These are phyloP conservation scores for Lophius piscatorius DNA, from an alignment of 2,113 vertebrate genomes.

Conservation along the genomic window DNA sequence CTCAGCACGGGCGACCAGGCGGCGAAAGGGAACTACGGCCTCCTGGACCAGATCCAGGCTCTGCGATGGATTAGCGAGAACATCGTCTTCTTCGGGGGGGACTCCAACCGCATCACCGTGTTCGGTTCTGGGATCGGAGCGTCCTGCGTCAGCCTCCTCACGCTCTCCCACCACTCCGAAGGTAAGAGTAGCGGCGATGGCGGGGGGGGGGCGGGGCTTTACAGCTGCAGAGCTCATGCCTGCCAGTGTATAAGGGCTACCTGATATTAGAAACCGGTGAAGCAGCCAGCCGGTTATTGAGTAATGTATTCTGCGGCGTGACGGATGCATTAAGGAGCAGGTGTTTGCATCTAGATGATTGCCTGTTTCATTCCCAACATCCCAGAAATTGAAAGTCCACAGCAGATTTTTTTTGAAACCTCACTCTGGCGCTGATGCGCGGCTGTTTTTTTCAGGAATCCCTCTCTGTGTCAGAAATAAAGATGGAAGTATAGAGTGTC, in stretches of 20 bases:
- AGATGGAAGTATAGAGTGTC: constrained; percentile 21
- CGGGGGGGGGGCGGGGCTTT: constrained; percentile 13
- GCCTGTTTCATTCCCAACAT: constrained; percentile 23
- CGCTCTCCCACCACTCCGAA: constrained; percentile 98
- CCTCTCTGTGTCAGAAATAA: constrained; percentile 17
- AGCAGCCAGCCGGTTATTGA: constrained; percentile 38
- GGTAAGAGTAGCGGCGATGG: constrained; percentile 74
- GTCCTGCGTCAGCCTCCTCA: constrained; percentile 97
- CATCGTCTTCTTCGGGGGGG: constrained; percentile 97
- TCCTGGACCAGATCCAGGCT: constrained; percentile 98
- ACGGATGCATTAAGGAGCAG: constrained; percentile 33
- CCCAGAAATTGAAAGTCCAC: constrained; percentile 30
- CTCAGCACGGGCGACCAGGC: constrained; percentile 98
- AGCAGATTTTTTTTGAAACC: constrained; percentile 18
- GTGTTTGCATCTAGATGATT: constrained; percentile 57
- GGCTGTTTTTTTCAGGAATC: constrained; percentile 8
- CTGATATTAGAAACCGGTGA: constrained; percentile 38
- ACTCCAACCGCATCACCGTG: constrained; percentile 95
- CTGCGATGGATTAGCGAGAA: constrained; percentile 99
- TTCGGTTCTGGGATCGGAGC: constrained; percentile 97
- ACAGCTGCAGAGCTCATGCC: constrained; percentile 27
- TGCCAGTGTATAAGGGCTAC: constrained; percentile 38
- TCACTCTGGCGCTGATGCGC: constrained; percentile 23
- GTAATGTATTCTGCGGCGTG: constrained; percentile 27
- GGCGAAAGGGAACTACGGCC: constrained; percentile 97